These are phyloP conservation scores for Neosilurus mollespiculum DNA, from an alignment of 2,797 vertebrate genomes.

Conservation along the genomic window DNA sequence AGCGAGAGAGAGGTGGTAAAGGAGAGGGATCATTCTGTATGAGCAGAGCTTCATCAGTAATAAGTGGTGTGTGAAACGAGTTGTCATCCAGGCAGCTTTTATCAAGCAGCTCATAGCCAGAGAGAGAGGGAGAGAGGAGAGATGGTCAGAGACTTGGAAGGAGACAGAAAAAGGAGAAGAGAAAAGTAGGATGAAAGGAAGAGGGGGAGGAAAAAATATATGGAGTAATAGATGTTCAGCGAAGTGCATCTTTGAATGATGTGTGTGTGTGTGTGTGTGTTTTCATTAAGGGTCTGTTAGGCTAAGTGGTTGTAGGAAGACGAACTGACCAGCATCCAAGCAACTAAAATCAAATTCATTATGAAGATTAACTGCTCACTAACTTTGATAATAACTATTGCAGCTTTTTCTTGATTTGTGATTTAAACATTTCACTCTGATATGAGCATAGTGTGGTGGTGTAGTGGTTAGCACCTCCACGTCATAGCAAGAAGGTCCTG, in stretches of 20 bases:
- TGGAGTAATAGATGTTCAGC: constrained; percentile 2
- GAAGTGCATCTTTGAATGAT: constrained; percentile 9
- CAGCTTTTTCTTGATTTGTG: background rate
- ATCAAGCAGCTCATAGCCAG: constrained; percentile 19
- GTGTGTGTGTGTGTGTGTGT: background rate
- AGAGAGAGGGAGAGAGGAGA: background rate
- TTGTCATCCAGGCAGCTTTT: constrained; percentile 50
- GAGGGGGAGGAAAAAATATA: constrained; percentile 10
- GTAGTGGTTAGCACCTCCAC: too few species aligned
- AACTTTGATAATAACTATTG: background rate
- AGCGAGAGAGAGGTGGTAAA: constrained; percentile 3
- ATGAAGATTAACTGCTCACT: background rate
- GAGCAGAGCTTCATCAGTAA: constrained; percentile 61
- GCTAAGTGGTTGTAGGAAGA: background rate
- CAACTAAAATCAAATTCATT: constrained; percentile 1
- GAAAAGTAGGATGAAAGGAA: background rate
- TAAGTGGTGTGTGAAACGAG: constrained; percentile 64
- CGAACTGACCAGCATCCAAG: background rate
- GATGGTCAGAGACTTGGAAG: constrained; percentile 4
- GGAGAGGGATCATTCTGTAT: constrained; percentile 57
- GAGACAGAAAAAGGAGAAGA: background rate
- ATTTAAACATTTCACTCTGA: background rate
- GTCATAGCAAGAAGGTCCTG: too few species aligned
- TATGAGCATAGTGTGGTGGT: too few species aligned
- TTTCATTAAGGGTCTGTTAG: background rate